phyloP scores from a whole-genome alignment of 2,113 vertebrate species.

The Caretta caretta region DNA sequence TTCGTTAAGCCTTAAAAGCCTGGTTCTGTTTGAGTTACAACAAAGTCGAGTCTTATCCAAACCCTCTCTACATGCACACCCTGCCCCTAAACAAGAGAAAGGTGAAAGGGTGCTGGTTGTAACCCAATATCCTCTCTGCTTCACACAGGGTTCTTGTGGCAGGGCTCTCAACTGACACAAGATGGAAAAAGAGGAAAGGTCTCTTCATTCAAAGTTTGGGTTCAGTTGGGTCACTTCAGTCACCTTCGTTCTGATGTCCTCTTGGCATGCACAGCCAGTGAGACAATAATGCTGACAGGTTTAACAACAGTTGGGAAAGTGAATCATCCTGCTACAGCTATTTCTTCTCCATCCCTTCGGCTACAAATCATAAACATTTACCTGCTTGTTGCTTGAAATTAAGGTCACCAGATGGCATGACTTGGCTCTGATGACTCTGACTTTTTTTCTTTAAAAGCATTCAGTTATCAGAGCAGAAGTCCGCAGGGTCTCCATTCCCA shows the following conservation, averaged over 20 bases:
- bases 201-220: background rate
- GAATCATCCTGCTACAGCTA: slow-evolving; percentile 17
- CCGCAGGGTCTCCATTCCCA: background rate
- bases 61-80: background rate
- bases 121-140: background rate
- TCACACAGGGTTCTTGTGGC: background rate
- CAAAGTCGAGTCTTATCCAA: background rate
- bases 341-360: slow-evolving; percentile 26
- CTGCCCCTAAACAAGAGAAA: background rate
- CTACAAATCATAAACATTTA: slow-evolving; percentile 37
- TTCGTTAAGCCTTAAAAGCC: background rate
- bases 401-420: slow-evolving; percentile 78
- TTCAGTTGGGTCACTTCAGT: background rate
- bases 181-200: background rate
- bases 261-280: background rate
- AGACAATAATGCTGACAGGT: fast-evolving
- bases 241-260: background rate
- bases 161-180: background rate
- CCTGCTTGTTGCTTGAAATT: slow-evolving; percentile 57
- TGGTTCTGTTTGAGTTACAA: background rate
- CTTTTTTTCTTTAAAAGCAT: background rate
- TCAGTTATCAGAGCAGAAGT: background rate
- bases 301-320: slow-evolving; percentile 44
- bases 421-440: background rate
- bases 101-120: background rate